A percentile compares a stretch with the other conserved stretches of the same genome.
Conservation (phyloP, 2,113 vertebrate genomes). For the Protobothrops mucrosquamatus region DNA sequence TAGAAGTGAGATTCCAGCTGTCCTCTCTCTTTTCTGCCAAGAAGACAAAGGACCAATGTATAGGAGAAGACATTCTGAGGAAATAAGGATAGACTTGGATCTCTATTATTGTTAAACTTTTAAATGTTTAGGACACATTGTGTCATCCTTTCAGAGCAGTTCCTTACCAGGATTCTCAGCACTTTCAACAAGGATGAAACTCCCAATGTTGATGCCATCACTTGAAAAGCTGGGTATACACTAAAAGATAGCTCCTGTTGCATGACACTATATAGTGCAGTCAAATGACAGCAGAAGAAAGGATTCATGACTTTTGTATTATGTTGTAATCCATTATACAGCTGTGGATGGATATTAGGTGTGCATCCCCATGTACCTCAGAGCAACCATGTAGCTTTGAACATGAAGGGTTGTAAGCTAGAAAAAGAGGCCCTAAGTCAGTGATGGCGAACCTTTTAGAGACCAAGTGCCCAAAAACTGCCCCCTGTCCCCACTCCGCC, state of each 20-base stretch:
- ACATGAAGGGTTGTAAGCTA: neutral
- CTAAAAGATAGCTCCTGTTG: neutral
- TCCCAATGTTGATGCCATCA: neutral
- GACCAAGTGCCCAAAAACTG: no score
- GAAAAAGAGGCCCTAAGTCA: neutral
- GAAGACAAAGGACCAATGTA: neutral
- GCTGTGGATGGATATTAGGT: neutral
- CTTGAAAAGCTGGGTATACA: neutral
- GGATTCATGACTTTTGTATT: neutral
- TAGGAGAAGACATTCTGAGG: neutral
- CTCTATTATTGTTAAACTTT: neutral
- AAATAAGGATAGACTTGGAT: neutral
- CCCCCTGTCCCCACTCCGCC: no score
- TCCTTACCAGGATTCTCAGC: neutral
- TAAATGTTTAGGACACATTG: neutral
- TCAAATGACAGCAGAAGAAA: neutral
- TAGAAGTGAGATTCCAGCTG: neutral
- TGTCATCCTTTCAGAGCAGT: neutral
- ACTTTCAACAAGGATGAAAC: neutral
- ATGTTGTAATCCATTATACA: neutral
- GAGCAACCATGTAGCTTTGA: neutral
- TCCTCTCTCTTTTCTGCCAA: neutral
- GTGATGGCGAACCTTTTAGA: no score
- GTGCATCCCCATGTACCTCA: neutral
- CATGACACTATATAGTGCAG: neutral